Conservation (phyloP, 2,113 vertebrate genomes). For the Etheostoma cragini region DNA sequence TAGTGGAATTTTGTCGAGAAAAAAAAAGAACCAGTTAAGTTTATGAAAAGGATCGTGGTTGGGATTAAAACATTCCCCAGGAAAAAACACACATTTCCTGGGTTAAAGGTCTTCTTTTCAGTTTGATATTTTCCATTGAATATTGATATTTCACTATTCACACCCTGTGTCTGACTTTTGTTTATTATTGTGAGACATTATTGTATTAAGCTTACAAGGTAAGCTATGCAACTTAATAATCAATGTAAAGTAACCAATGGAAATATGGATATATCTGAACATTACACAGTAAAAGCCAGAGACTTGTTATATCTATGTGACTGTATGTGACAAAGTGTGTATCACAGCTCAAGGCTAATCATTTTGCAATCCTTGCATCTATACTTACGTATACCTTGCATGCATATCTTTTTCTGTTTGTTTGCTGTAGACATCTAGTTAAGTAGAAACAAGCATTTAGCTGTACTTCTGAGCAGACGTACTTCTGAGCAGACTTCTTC, state of each 20-base stretch:
- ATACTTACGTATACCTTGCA: too few relatives aligned
- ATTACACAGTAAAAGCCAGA: slow-evolving; percentile 30
- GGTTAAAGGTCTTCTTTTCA: too few relatives aligned
- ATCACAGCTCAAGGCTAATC: slow-evolving; percentile 9
- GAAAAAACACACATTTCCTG: too few relatives aligned
- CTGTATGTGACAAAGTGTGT: neutral
- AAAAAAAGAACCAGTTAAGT: too few relatives aligned
- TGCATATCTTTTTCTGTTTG: slow-evolving; percentile 4
- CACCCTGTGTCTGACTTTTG: slow-evolving; percentile 15
- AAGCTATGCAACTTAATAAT: slow-evolving; percentile 30
- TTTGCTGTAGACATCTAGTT: neutral
- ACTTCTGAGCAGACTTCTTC: neutral
- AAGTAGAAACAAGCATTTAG: neutral
- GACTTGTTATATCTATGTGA: slow-evolving; percentile 15
- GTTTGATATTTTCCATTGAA: too few relatives aligned
- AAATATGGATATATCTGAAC: slow-evolving; percentile 50
- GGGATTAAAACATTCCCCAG: too few relatives aligned
- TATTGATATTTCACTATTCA: too few relatives aligned
- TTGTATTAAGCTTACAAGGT: too few relatives aligned
- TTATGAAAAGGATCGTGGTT: too few relatives aligned
- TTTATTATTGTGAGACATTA: neutral
- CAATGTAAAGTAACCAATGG: slow-evolving; percentile 45
- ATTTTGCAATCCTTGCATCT: neutral
- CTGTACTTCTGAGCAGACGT: neutral
- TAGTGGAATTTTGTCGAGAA: too few relatives aligned